Base-by-base conservation (phyloP, 2,888 invertebrate species). In the Dinocampus coccinellae region DNA sequence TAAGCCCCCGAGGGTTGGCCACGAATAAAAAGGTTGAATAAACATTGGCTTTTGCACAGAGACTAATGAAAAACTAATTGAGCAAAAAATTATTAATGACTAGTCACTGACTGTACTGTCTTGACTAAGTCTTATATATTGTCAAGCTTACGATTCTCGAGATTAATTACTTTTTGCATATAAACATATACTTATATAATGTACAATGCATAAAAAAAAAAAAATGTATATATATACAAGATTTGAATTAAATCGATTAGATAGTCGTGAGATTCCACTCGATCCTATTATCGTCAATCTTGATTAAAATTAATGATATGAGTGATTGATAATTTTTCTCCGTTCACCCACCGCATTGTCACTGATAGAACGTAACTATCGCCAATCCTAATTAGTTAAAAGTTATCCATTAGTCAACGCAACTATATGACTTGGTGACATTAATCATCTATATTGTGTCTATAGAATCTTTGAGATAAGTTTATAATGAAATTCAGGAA, bases 1-100 rank as follows among this genome's bases (percentile, higher is more conserved):
- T 63, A 61, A 57, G 52, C 70, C 57, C 67, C 62, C 36, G 58
- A 57, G 61, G 69, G 62, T 65, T 60, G 61, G 58, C 61, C 64
- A 55, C 42, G 55, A 53, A 34, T 65, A 55, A 65, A 65, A 65
- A 53, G 65, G 47, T 63, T 47, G 47, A 47, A 47, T 47, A 47
- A 47, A 47, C 47, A 47, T 47, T 47, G 20, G 16, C 20, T 47
- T 47, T 6, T 7, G 16, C 6, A 1, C 24, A 7, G 16, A 64
- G 13, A 64, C 26, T 42, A 20, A 36, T 33, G n/a, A 7, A 58
- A 34, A 20, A 29, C 58, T 34, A 29, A 33, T 6, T n/a, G 33
- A 16, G 34, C 57, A 57, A 26, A 58, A n/a, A 58, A 20, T 39
- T 58, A 58, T 58, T 58, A 58, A 47, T 47, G 16, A 16, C 47